Conservation (phyloP, 2,797 vertebrate genomes). For the Sebastes jordani region DNA sequence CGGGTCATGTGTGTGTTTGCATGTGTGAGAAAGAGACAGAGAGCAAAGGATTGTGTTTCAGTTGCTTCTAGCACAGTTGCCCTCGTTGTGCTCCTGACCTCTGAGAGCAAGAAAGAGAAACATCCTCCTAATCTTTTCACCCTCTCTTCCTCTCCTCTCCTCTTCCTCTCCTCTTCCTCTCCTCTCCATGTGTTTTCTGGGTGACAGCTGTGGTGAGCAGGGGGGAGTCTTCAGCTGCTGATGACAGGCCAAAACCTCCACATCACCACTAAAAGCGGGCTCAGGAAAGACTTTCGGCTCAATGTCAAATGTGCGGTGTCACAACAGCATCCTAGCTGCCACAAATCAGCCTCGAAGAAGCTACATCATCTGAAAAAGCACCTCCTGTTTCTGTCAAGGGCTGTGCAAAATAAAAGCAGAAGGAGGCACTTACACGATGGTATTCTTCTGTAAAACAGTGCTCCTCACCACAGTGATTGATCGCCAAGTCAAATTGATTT, state of each 20-base stretch:
- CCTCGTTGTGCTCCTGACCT: constrained; percentile 28
- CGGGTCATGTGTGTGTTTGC: neutral
- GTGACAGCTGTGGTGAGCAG: constrained; percentile 69
- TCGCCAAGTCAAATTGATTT: constrained; percentile 64
- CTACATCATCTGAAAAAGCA: neutral
- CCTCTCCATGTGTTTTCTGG: constrained; percentile 1
- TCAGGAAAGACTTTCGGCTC: constrained; percentile 46
- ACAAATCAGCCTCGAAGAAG: neutral
- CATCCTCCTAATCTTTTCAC: neutral
- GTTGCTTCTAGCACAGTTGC: constrained; percentile 3
- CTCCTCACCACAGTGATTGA: constrained; percentile 54
- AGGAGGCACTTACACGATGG: constrained; percentile 14
- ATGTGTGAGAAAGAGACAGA: neutral
- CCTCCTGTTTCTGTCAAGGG: neutral
- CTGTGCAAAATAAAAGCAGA: constrained; percentile 27
- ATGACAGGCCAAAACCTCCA: constrained; percentile 59
- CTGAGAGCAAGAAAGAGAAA: constrained; percentile 13
- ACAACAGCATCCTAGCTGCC: constrained; percentile 20
- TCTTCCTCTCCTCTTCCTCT: neutral
- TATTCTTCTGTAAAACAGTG: constrained; percentile 28
- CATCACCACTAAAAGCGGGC: constrained; percentile 42
- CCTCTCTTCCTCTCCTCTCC: constrained; percentile 41
- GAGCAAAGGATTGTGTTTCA: constrained; percentile 9
- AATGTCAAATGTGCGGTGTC: constrained; percentile 60
- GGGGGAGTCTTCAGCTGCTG: constrained; percentile 59